Conservation (phyloP, 2,888 invertebrate species). For the Caprella mutica region DNA sequence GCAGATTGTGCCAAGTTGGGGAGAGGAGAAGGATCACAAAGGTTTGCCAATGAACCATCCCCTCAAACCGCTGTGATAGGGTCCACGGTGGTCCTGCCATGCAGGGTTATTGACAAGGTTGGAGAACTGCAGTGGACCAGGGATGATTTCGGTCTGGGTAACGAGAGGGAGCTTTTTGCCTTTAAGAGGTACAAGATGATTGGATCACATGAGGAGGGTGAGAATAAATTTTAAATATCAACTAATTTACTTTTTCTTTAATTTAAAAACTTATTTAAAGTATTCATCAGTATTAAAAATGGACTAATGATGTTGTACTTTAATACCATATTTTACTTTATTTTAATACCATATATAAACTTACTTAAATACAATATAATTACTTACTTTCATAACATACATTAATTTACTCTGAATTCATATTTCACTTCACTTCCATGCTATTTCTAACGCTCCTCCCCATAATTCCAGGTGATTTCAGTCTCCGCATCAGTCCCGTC, state of each 20-base stretch:
- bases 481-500: slow-evolving; percentile 77
- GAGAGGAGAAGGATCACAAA: no score
- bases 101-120: slow-evolving; percentile 69
- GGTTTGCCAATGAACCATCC: neutral
- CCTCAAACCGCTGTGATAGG: slow-evolving; percentile 4
- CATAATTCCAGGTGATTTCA: slow-evolving; percentile 79
- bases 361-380: no score
- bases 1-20: no score
- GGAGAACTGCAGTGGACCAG: slow-evolving; percentile 94
- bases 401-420: no score
- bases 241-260: neutral
- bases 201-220: neutral
- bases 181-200: slow-evolving; percentile 55
- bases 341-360: neutral
- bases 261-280: neutral
- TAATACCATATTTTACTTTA: neutral
- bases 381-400: no score
- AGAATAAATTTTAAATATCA: neutral
- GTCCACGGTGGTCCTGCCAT: slow-evolving; percentile 56
- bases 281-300: neutral
- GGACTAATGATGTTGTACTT: neutral
- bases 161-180: slow-evolving; percentile 75
- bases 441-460: no score
- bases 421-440: no score
- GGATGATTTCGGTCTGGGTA: slow-evolving; percentile 88